Base-by-base conservation (phyloP, 2,797 vertebrate species). In the Leuciscus waleckii region DNA sequence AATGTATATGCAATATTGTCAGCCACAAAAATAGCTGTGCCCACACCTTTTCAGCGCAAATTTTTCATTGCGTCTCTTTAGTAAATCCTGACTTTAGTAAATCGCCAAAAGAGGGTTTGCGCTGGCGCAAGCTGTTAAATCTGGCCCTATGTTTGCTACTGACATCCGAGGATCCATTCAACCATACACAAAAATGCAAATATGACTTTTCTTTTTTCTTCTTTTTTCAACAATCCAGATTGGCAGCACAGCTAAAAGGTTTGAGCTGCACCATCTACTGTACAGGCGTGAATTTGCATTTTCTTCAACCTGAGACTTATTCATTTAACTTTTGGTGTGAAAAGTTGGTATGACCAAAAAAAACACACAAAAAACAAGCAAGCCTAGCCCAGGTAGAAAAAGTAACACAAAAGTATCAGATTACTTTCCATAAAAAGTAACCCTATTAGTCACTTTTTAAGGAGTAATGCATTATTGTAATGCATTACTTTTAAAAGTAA, bases 311-410 rank as follows among this genome's bases (percentile, higher is more conserved):
- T n/a, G 3, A 56, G 54, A 23, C 9, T 58, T n/a, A 58, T 58
- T n/a, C 3, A 58, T 61, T 61, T 61, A 0, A n/a, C 23, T 58
- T 58, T 58, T 58, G 23, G 23, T 26, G 10, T 5, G n/a, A 6
- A 13, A 26, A 61, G 5, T 46, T 4, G 43, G 43, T 43, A 0
- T 49, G 14, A 49, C 43, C 4, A 49, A 49, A 16, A 16, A 61
- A 5, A 54, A 8, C 0, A 13, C 1, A 29, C 1, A n/a, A 2
- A 1, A 26, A 26, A 5, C 1, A 26, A 61, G 2, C n/a, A 14
- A 26, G 11, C 58, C 5, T 5, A 16, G 14, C 14, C 46, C n/a
- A 6, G n/a, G 5, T 29, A 63, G n/a, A 63, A 26, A 26, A 26
- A 63, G 4, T 26, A 14, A 6, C 11, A 0, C 9, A n/a, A n/a